Evolutionary conservation across 2,797 vertebrate species (phyloP).

Genomic region (Channa striata): DNA sequence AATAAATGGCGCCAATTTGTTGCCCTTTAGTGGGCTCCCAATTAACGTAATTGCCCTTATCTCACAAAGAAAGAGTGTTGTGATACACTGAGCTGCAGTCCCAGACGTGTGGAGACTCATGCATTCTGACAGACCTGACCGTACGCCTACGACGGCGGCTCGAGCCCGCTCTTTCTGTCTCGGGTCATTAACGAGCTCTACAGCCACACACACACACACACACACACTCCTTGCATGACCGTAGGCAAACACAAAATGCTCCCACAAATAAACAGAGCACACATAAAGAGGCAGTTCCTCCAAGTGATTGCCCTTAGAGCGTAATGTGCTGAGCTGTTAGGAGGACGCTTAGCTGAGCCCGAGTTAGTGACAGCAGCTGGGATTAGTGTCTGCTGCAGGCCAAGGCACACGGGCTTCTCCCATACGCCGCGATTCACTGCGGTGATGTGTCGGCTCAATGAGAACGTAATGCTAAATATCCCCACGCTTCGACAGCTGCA

Average conservation of each 20-base stretch:
- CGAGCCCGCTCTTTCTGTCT: conserved; percentile 15
- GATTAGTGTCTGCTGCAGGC: conserved; percentile 53
- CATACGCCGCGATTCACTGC: conserved; percentile 14
- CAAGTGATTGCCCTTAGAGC: conserved; percentile 13
- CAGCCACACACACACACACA: conserved; percentile 1
- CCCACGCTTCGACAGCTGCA: conserved; percentile 2
- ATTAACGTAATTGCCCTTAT: conserved; percentile 36
- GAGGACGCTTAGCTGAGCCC: conserved; percentile 55
- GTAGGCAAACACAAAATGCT: background rate
- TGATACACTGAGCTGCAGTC: conserved; percentile 21
- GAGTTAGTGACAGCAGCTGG: conserved; percentile 49
- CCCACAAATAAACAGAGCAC: background rate
- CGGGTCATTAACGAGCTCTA: conserved; percentile 44
- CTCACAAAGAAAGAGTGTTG: conserved; percentile 10
- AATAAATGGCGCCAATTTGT: conserved; percentile 25
- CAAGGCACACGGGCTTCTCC: conserved; percentile 9
- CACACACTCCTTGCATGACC: background rate
- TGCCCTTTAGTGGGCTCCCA: conserved; percentile 5
- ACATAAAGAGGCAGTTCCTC: conserved; percentile 34
- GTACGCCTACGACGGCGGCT: conserved; percentile 18
- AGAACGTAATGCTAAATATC: conserved; percentile 7
- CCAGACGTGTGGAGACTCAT: conserved; percentile 28
- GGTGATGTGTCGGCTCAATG: conserved; percentile 2
- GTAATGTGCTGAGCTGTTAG: conserved; percentile 64
- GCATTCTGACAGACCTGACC: conserved; percentile 10